Evolutionary conservation across 2,888 invertebrate genomes (phyloP).

Genomic region (Charanyca ferruginea): DNA sequence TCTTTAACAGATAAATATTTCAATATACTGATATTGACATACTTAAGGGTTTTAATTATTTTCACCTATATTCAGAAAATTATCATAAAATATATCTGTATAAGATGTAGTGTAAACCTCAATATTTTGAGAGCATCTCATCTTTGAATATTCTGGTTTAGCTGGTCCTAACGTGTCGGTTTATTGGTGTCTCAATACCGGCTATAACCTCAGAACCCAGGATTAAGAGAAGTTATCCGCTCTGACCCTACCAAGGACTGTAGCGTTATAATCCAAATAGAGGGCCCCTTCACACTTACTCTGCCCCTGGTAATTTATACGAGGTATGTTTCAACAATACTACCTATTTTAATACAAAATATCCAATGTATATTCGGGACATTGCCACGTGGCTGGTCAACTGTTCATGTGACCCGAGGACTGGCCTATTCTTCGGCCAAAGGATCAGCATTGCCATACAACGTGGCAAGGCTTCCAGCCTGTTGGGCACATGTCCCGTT

Average conservation of each 20-base stretch:
- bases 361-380: neutral
- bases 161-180: slow-evolving; percentile 76
- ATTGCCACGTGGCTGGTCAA: too few species aligned
- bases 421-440: too few species aligned
- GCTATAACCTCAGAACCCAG: slow-evolving; percentile 79
- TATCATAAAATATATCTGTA: too few species aligned
- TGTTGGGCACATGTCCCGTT: too few species aligned
- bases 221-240: slow-evolving; percentile 78
- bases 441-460: too few species aligned
- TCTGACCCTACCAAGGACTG: slow-evolving; percentile 77
- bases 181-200: slow-evolving; percentile 82
- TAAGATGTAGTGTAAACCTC: slow-evolving; percentile 23
- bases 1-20: neutral
- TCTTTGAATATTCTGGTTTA: slow-evolving; percentile 72
- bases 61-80: neutral
- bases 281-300: slow-evolving; percentile 76
- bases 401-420: too few species aligned
- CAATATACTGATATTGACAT: neutral
- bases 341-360: slow-evolving; percentile 6
- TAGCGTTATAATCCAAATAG: slow-evolving; percentile 80
- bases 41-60: neutral
- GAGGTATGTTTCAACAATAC: slow-evolving; percentile 31
- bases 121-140: slow-evolving; percentile 52
- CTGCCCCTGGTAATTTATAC: slow-evolving; percentile 68
- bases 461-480: too few species aligned